Percentiles rank a stretch among this genome's conserved stretches.
Conservation (phyloP, 2,888 invertebrate species). For the Caenorhabditis japonica region DNA sequence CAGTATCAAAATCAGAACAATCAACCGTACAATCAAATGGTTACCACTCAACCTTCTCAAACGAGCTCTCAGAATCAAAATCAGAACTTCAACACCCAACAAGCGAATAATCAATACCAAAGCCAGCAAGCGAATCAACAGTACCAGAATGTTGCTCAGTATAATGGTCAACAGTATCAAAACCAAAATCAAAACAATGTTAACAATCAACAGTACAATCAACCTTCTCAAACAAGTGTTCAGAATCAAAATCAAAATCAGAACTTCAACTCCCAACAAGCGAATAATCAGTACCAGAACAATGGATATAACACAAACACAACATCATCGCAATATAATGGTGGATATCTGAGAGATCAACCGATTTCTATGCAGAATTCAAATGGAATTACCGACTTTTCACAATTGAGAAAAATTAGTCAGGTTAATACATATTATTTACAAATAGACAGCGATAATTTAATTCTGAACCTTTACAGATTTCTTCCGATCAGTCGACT, state of each 20-base stretch:
- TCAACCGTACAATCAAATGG: background rate
- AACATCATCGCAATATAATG: constrained; percentile 18
- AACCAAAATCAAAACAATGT: constrained; percentile 13
- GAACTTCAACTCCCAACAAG: background rate
- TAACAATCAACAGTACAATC: background rate
- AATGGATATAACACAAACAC: constrained; percentile 37
- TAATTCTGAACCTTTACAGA: constrained; percentile 28
- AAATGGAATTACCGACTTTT: constrained; percentile 32
- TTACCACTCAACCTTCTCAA: background rate
- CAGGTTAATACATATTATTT: too few relatives aligned
- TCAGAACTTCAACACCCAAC: background rate
- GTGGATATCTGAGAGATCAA: constrained; percentile 16
- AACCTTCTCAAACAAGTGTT: background rate
- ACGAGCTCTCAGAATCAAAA: constrained; percentile 13
- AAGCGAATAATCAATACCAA: too few relatives aligned
- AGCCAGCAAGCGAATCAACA: constrained; percentile 9
- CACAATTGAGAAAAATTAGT: constrained; percentile 30
- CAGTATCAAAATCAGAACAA: background rate
- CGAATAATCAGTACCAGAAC: too few relatives aligned
- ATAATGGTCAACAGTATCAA: background rate
- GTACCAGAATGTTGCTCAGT: too few relatives aligned
- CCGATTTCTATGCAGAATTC: background rate
- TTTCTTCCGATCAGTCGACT: constrained; percentile 58
- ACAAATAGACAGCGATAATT: too few relatives aligned
- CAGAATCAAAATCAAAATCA: constrained; percentile 18